Base-by-base conservation (phyloP, 2,888 invertebrate species). In the Invenusta paracnida region DNA sequence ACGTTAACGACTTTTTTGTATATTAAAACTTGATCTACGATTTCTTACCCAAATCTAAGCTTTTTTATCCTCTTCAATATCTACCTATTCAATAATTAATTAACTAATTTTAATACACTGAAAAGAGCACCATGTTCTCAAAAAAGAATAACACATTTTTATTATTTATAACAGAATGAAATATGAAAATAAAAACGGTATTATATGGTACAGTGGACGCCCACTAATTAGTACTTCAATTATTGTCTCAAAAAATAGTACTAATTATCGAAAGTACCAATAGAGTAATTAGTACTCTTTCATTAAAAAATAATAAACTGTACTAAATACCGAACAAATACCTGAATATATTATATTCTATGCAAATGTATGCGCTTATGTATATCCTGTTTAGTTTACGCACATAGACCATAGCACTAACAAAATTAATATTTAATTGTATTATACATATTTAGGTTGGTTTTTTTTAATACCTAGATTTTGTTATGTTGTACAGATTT, bases 181-280 rank as follows among this genome's bases (percentile, higher is more conserved):
- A 48, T 48, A 48, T 48, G 17, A 48, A 48, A 48, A 48, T 48
- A 48, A 48, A 48, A 48, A 48, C 48, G 5, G 48, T 48, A 48
- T 48, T 48, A 48, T 48, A 48, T 48, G 48, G 48, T 73, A 73
- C 73, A 73, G 73, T 73, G 73, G 73, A 73, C 73, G 73, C 73
- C 73, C 73, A 73, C 27, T 73, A 73, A n/a, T 73, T 73, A 73
- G 73, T 73, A 73, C 73, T 73, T 73, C 27, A 73, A 73, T 73
- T 73, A 23, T 73, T n/a, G n/a, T n/a, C n/a, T n/a, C n/a, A n/a
- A 48, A 48, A 48, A 48, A 48, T 48, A 48, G 48, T 48, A 48
- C 48, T 48, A 48, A 48, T 48, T 48, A 48, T 48, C 48, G 48
- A 48, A 48, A 48, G 48, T 48, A 48, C 48, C 17, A 48, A 48